phyloP scores from a whole-genome alignment of 2,888 invertebrate species.

The Diarsia mendica region DNA sequence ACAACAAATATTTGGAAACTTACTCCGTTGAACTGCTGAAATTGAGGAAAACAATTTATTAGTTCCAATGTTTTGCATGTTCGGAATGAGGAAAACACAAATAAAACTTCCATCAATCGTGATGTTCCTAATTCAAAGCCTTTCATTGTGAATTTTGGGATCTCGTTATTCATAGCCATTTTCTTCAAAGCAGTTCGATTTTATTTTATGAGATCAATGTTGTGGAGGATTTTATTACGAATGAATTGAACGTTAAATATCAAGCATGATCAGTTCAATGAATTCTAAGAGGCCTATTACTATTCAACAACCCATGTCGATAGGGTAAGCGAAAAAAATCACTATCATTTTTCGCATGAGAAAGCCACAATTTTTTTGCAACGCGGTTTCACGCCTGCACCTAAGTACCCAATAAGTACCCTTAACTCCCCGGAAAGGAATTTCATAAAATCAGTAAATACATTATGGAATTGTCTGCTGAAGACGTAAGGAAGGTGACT shows the following conservation, averaged over 20 bases:
- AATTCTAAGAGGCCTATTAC: conserved; percentile 35
- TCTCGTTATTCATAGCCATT: neutral
- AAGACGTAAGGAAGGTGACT: neutral
- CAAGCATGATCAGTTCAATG: conserved; percentile 31
- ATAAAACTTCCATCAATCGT: neutral
- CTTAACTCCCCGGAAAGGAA: conserved; percentile 5
- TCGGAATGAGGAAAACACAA: conserved; percentile 6
- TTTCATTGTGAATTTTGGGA: neutral
- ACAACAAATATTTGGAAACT: neutral
- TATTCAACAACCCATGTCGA: conserved; percentile 14
- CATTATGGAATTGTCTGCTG: conserved; percentile 35
- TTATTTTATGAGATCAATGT: conserved; percentile 9
- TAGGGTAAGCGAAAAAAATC: conserved; percentile 16
- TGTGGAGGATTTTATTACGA: conserved; percentile 10
- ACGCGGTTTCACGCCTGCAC: conserved; percentile 33
- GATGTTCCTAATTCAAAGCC: conserved; percentile 5
- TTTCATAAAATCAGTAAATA: conserved; percentile 33
- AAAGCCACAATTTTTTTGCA: conserved; percentile 20
- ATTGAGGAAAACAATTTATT: neutral
- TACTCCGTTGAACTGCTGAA: neutral
- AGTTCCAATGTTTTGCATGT: neutral
- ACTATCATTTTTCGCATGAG: conserved; percentile 18
- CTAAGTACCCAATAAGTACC: conserved; percentile 31
- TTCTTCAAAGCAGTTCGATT: neutral
- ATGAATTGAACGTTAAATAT: conserved; percentile 25